Conservation (phyloP, 2,888 invertebrate species). For the Omphaloscelis lunosa region DNA sequence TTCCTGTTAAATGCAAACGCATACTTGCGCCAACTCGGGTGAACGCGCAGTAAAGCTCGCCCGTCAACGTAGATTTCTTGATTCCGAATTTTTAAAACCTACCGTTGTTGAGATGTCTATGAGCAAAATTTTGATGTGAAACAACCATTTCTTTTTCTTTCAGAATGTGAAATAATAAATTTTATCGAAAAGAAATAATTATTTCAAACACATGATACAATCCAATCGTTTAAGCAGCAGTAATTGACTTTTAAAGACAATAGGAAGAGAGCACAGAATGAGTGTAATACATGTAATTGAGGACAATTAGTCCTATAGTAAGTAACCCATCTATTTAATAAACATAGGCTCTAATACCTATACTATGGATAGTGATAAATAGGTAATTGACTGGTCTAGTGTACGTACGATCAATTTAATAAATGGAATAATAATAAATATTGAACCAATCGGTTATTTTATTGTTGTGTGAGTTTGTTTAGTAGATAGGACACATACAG, state of each 20-base stretch:
- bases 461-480: constrained; percentile 13
- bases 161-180: constrained; percentile 5
- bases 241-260: constrained; percentile 46
- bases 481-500: constrained; percentile 33
- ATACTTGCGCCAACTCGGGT: constrained; percentile 7
- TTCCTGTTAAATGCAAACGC: constrained; percentile 20
- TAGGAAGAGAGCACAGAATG: constrained; percentile 55
- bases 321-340: constrained; percentile 33
- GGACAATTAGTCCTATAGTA: constrained; percentile 36
- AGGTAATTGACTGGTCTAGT: constrained; percentile 31
- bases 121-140: constrained; percentile 64
- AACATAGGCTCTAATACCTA: constrained; percentile 21
- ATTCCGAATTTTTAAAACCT: constrained; percentile 25
- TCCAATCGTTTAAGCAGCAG: constrained; percentile 63
- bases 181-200: constrained; percentile 51
- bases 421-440: constrained; percentile 34
- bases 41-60: constrained; percentile 22
- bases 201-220: constrained; percentile 59
- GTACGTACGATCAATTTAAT: constrained; percentile 14
- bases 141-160: constrained; percentile 47
- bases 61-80: constrained; percentile 29
- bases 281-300: constrained; percentile 47
- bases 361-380: constrained; percentile 29
- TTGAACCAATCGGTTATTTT: constrained; percentile 18
- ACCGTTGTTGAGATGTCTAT: constrained; percentile 56